phyloP scores from a whole-genome alignment of 92 coral and sea anemone genomes.

The Umimayanthus kanabou region DNA sequence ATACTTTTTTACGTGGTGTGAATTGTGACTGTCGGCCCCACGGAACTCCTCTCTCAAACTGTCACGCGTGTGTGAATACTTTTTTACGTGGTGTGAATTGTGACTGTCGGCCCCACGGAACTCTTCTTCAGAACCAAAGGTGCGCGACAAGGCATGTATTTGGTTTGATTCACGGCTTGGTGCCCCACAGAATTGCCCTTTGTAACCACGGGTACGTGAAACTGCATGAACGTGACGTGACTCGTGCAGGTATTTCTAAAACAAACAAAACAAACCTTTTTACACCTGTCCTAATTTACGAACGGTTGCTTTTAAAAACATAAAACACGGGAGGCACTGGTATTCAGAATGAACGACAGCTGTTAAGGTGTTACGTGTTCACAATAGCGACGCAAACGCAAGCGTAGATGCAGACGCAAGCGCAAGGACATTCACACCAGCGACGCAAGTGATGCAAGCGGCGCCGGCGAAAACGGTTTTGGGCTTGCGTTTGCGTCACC shows the following conservation, averaged over 20 bases:
- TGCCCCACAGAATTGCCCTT: conserved; percentile 24
- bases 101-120: background rate
- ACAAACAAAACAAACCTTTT: background rate
- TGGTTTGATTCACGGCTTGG: background rate
- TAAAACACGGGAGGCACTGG: too few relatives aligned
- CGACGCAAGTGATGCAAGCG: too few relatives aligned
- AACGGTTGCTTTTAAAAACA: too few relatives aligned
- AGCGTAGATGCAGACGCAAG: too few relatives aligned
- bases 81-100: background rate
- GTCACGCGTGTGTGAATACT: background rate
- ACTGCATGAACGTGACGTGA: conserved; percentile 35
- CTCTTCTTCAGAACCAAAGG: background rate
- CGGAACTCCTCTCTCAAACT: background rate
- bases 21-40: background rate
- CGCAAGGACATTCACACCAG: too few relatives aligned
- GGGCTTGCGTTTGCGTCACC: too few relatives aligned
- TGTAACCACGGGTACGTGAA: conserved; percentile 32
- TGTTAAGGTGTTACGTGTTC: too few relatives aligned
- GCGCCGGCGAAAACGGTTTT: too few relatives aligned
- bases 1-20: background rate
- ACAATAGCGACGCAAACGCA: too few relatives aligned
- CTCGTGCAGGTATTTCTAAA: conserved; percentile 38
- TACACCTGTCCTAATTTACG: too few relatives aligned
- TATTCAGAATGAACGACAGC: too few relatives aligned
- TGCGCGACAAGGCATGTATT: background rate